Base-by-base conservation (phyloP, 2,888 invertebrate species). In the Iselma pallidipennis region DNA sequence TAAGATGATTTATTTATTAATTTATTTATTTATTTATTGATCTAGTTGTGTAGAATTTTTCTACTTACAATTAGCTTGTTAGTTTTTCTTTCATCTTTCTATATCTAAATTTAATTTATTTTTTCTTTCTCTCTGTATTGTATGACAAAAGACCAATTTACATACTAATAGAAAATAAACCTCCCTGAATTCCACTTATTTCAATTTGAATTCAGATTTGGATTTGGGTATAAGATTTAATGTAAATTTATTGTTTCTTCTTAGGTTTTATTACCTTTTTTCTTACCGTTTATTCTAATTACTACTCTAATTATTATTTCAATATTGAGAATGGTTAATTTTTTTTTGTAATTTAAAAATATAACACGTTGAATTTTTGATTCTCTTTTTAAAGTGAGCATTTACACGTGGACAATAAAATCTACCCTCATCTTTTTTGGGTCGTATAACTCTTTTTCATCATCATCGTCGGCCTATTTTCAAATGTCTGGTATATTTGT, bases 1-100 rank as follows among this genome's bases (percentile, higher is more conserved):
- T 87, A 76, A 76, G 82, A 74, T 58, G 61, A 16, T 14, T 28
- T 4, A 5, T 33, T 14, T 10, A 14, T 33, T 4, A 33, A n/a
- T 10, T 29, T 1, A 10, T 10, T 29, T 28, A 28, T 7, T 28
- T 7, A 28, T 28, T 28, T 31, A 31, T 31, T 33, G 4, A 33
- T n/a, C n/a, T n/a, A n/a, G n/a, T n/a, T n/a, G n/a, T n/a, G 14
- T 33, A 10, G 4, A 4, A 33, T 31, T 31, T n/a, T n/a, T n/a
- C n/a, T n/a, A 37, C 33, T 54, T 23, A 12, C 28, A 19, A 54
- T 10, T 14, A 23, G 37, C 19, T 16, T 4, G 37, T 16, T 10
- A 21, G 14, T 37, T 37, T 54, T 58, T 58, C 28, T 9, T 4
- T 5, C n/a, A n/a, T 12, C 49, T 37, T 37, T 16, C 42, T 14